phyloP scores from a whole-genome alignment of 2,113 vertebrate genomes.

The Chiloscyllium plagiosum region DNA sequence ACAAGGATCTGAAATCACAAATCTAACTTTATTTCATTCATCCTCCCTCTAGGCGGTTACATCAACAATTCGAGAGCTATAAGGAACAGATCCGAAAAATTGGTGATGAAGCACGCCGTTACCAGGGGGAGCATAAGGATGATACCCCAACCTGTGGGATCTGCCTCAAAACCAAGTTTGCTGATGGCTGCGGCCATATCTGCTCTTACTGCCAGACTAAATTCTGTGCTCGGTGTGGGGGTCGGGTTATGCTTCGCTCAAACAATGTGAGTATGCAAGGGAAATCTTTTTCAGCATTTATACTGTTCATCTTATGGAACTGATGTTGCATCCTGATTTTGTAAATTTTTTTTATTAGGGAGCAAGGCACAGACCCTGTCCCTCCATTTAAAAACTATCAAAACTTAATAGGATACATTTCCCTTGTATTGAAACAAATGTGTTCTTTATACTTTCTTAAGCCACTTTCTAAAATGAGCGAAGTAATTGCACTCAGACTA shows the following conservation, averaged over 20 bases:
- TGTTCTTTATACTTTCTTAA: not conserved
- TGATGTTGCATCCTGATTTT: not conserved
- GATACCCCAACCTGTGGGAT: constrained; percentile 95
- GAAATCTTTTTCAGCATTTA: not conserved
- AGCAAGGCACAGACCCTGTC: not conserved
- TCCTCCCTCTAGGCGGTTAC: constrained; percentile 72
- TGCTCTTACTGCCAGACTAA: constrained; percentile 98
- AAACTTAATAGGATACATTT: not conserved
- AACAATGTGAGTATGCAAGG: constrained; percentile 82
- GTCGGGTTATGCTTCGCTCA: constrained; percentile 89
- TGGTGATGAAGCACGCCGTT: constrained; percentile 84
- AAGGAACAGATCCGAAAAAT: constrained; percentile 97
- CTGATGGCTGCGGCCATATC: constrained; percentile 90
- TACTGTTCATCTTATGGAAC: not conserved
- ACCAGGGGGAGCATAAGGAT: constrained; percentile 87
- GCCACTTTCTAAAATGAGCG: not conserved
- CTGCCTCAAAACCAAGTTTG: constrained; percentile 97
- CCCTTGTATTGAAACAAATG: not conserved
- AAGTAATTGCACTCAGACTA: not conserved
- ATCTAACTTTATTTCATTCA: not conserved
- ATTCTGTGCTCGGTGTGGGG: constrained; percentile 93
- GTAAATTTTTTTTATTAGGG: not conserved
- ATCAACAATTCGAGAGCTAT: constrained; percentile 98
- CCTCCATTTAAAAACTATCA: not conserved
- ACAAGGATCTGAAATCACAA: not conserved